Evolutionary conservation across 1,140 invertebrate genomes (phyloP).

Genomic region (Nixonia krombeini): DNA sequence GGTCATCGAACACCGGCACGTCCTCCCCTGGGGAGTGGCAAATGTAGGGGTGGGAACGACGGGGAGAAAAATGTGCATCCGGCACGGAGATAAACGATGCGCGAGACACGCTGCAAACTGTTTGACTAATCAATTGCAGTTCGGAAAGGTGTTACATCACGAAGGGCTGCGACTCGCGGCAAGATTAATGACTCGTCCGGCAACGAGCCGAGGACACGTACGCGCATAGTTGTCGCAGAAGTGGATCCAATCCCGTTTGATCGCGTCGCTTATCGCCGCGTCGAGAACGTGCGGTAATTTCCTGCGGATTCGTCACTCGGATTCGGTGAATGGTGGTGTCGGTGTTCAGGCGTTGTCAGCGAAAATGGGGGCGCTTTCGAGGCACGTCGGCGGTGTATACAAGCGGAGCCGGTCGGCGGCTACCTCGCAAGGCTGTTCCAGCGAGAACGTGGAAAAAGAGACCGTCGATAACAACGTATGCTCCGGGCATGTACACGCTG

Average conservation of each 20-base stretch:
- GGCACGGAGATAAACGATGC: constrained; percentile 19
- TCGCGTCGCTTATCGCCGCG: too few species aligned
- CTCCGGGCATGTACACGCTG: constrained; percentile 5
- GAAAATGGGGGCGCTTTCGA: too few species aligned
- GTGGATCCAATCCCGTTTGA: too few species aligned
- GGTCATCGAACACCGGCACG: neutral
- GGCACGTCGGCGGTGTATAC: too few species aligned
- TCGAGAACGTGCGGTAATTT: too few species aligned
- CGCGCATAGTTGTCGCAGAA: constrained; percentile 11
- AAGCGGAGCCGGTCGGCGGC: too few species aligned
- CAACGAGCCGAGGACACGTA: constrained; percentile 11
- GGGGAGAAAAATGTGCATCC: constrained; percentile 7
- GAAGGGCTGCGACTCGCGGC: constrained; percentile 10
- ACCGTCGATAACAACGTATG: constrained; percentile 13
- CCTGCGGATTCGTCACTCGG: too few species aligned
- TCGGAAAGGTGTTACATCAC: constrained; percentile 25
- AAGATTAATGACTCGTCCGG: constrained; percentile 17
- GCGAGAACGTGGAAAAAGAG: neutral
- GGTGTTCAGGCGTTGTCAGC: too few species aligned
- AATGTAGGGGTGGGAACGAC: neutral
- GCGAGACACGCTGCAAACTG: constrained; percentile 22
- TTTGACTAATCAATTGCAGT: constrained; percentile 27
- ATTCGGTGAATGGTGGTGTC: too few species aligned
- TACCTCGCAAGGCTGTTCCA: neutral
- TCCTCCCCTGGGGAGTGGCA: neutral